A percentile compares a stretch with the other conserved stretches of the same genome.
phyloP scores from a whole-genome alignment of 2,888 invertebrate species.

The Hyppa rectilinea region DNA sequence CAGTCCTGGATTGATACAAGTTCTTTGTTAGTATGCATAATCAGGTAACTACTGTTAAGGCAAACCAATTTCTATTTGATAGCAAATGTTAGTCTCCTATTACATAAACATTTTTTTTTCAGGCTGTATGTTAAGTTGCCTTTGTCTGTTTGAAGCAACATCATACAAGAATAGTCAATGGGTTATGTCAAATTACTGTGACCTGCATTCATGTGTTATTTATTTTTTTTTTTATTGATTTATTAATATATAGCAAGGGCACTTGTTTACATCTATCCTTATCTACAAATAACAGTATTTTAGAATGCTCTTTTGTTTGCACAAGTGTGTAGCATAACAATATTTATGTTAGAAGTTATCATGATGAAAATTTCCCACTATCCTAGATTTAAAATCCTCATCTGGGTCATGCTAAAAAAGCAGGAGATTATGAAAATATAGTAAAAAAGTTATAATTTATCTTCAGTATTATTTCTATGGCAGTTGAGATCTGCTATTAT shows the following conservation, averaged over 20 bases:
- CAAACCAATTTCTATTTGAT: conserved; percentile 60
- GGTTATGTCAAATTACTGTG: conserved; percentile 23
- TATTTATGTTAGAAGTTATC: conserved; percentile 9
- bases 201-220: conserved; percentile 4
- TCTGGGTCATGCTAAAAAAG: conserved; percentile 43
- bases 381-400: conserved; percentile 19
- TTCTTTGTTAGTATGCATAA: conserved; percentile 83
- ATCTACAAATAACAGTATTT: neutral
- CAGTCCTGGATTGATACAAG: conserved; percentile 87
- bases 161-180: conserved; percentile 25
- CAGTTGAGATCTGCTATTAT: conserved; percentile 22
- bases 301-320: conserved; percentile 1
- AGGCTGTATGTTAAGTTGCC: conserved; percentile 27
- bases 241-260: neutral
- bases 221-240: neutral
- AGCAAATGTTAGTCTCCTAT: conserved; percentile 62
- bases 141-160: conserved; percentile 27
- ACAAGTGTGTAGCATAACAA: conserved; percentile 15
- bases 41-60: conserved; percentile 63
- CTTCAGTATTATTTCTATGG: conserved; percentile 15
- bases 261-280: conserved; percentile 9
- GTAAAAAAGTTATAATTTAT: conserved; percentile 19
- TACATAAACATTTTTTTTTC: conserved; percentile 20
- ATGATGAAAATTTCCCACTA: conserved; percentile 18
- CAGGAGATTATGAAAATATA: conserved; percentile 22